These are phyloP conservation scores for Caradrina kadenii DNA, from an alignment of 2,888 invertebrate species.

Conservation along the genomic window DNA sequence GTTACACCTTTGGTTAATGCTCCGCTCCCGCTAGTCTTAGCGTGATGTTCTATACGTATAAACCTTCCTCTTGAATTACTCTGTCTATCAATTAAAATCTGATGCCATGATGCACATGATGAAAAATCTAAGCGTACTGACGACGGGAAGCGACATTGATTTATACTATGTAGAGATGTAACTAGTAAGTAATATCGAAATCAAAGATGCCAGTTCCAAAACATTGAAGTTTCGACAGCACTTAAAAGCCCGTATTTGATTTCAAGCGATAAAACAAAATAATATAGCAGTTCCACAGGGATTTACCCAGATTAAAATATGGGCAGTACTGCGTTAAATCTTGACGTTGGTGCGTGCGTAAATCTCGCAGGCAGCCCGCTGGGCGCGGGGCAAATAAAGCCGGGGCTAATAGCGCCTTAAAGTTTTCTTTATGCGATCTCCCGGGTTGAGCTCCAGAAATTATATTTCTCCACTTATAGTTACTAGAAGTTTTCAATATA, in stretches of 20 bases:
- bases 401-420: constrained; percentile 69
- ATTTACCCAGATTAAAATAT: constrained; percentile 66
- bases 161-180: no score
- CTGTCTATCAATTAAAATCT: no score
- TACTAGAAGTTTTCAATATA: constrained; percentile 73
- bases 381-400: constrained; percentile 71
- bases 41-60: no score
- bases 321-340: constrained; percentile 61
- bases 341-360: constrained; percentile 68
- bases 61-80: no score
- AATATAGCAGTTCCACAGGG: constrained; percentile 56
- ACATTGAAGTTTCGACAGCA: constrained; percentile 3
- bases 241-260: constrained; percentile 30
- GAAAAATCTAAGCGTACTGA: no score
- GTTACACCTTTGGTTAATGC: no score
- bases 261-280: constrained; percentile 52
- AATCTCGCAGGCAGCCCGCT: constrained; percentile 71
- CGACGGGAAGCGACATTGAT: no score
- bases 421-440: constrained; percentile 77
- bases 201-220: not conserved
- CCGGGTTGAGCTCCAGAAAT: constrained; percentile 69
- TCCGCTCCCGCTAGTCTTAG: no score
- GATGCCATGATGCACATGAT: no score
- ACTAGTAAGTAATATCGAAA: no score
- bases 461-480: constrained; percentile 76